phyloP scores from a whole-genome alignment of 2,888 invertebrate genomes.

The Athalia circularis region DNA sequence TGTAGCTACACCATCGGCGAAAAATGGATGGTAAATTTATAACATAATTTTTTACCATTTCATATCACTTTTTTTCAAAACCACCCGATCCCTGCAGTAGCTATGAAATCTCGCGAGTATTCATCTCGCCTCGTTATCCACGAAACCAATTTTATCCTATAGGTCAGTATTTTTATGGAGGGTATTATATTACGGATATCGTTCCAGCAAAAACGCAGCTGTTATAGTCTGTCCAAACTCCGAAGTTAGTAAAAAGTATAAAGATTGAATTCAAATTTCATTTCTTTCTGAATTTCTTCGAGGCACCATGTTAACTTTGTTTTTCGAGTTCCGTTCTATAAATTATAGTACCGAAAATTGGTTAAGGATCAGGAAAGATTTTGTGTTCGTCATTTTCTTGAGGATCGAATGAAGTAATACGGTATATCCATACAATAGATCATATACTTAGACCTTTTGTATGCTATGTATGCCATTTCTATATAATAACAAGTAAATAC shows the following conservation, averaged over 20 bases:
- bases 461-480: not conserved
- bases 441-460: not conserved
- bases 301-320: too few relatives aligned
- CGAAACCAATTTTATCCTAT: not conserved
- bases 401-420: not conserved
- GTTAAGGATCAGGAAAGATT: not conserved
- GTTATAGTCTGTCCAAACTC: too few relatives aligned
- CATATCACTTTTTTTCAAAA: too few relatives aligned
- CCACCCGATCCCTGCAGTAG: not conserved
- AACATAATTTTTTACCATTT: not conserved
- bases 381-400: not conserved
- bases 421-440: not conserved
- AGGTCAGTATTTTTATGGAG: too few relatives aligned
- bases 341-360: too few relatives aligned
- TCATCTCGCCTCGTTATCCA: not conserved
- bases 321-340: too few relatives aligned
- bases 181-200: too few relatives aligned
- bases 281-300: too few relatives aligned
- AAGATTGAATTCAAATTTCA: too few relatives aligned
- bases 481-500: conserved; percentile 1
- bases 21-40: conserved; percentile 20
- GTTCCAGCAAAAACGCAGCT: too few relatives aligned
- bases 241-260: too few relatives aligned
- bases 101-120: not conserved
- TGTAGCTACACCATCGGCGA: conserved; percentile 16